These are phyloP conservation scores for Caenorhabditis sp. DNA, from an alignment of 2,888 invertebrate species.

Conservation along the genomic window DNA sequence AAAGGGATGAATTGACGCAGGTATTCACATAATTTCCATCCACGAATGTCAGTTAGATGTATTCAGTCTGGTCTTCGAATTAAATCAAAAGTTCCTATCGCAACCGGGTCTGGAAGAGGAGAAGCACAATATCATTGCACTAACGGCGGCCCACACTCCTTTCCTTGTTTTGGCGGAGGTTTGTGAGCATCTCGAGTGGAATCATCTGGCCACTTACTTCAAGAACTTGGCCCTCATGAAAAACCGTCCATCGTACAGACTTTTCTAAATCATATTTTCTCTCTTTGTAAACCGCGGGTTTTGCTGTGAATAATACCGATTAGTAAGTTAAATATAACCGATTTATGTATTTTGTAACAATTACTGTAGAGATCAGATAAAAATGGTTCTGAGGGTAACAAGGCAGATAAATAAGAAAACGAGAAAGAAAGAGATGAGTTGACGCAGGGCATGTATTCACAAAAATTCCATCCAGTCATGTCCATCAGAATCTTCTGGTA, in stretches of 20 bases:
- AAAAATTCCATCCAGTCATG: constrained; percentile 50
- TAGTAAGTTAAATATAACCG: neutral
- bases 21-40: too few relatives aligned
- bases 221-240: constrained; percentile 84
- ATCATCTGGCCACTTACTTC: constrained; percentile 83
- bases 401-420: neutral
- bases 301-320: neutral
- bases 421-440: neutral
- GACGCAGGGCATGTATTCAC: constrained; percentile 51
- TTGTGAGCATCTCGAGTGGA: constrained; percentile 86
- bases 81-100: too few relatives aligned
- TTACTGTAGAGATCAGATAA: constrained; percentile 18
- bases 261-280: constrained; percentile 82
- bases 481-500: constrained; percentile 41
- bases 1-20: too few relatives aligned
- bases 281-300: neutral
- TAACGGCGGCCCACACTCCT: too few relatives aligned
- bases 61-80: too few relatives aligned
- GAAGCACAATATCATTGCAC: too few relatives aligned
- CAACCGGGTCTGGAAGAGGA: too few relatives aligned
- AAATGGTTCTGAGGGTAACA: neutral
- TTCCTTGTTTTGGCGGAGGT: constrained; percentile 68
- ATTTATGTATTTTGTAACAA: constrained; percentile 3
- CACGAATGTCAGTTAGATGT: too few relatives aligned
- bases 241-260: constrained; percentile 85